Percentiles rank a stretch among this genome's conserved stretches.
These are phyloP conservation scores for Cryptus viduatorius DNA, from an alignment of 2,888 invertebrate species.

Conservation along the genomic window DNA sequence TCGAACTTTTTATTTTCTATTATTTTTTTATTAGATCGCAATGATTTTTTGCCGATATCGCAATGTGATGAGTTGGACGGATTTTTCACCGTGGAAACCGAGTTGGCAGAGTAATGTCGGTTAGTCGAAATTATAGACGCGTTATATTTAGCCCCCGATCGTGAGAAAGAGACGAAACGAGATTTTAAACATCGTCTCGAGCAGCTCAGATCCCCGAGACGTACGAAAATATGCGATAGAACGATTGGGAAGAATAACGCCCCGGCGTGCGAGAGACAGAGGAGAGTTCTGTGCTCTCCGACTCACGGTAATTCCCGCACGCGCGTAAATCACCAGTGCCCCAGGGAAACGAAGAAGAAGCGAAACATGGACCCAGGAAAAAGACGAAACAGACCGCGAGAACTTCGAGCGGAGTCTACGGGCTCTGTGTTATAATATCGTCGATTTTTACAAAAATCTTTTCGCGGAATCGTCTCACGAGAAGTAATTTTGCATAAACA, in stretches of 20 bases:
- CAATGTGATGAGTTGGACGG: neutral
- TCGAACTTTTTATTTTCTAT: conserved; percentile 12
- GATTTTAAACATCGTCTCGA: conserved; percentile 49
- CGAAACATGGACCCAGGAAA: conserved; percentile 25
- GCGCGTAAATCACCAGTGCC: conserved; percentile 67
- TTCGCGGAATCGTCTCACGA: conserved; percentile 27
- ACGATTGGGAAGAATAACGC: conserved; percentile 8
- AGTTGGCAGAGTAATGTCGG: conserved; percentile 65
- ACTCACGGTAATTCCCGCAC: conserved; percentile 64
- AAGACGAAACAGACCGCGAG: conserved; percentile 74
- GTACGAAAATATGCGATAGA: conserved; percentile 7
- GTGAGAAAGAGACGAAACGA: conserved; percentile 44
- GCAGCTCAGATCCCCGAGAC: conserved; percentile 54
- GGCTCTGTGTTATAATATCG: neutral
- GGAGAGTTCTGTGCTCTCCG: conserved; percentile 40
- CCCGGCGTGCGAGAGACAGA: conserved; percentile 58
- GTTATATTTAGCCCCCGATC: conserved; percentile 65
- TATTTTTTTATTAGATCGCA: neutral
- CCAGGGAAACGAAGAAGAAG: conserved; percentile 57
- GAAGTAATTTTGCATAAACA: neutral
- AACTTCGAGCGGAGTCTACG: neutral
- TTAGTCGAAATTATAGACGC: conserved; percentile 66
- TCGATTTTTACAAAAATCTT: neutral
- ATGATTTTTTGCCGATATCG: conserved; percentile 6
- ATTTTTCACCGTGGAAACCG: conserved; percentile 60